Evolutionary conservation across 35 echinoderm and acorn worm genomes (phyloP).

Genomic region (Hemicentrotus pulcherrimus): DNA sequence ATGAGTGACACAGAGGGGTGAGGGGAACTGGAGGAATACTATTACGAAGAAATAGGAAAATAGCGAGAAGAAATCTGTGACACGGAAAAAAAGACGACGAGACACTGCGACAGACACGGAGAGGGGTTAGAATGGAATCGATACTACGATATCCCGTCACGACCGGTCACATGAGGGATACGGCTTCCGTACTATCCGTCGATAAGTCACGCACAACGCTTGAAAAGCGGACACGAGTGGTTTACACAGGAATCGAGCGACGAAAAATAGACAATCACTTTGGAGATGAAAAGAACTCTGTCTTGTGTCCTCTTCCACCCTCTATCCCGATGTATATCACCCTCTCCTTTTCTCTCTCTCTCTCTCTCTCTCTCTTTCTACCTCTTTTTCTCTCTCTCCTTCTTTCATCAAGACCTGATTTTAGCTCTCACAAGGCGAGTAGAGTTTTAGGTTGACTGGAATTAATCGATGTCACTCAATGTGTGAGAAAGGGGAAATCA

Average conservation of each 20-base stretch:
- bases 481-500: neutral
- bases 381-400: neutral
- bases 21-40: neutral
- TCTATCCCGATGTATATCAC: neutral
- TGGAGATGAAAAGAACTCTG: conserved; percentile 1
- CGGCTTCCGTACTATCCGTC: neutral
- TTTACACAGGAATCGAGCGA: neutral
- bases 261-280: conserved; percentile 18
- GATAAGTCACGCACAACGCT: neutral
- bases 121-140: neutral
- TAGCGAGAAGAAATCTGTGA: neutral
- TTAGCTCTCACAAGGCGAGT: neutral
- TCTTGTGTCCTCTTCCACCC: neutral
- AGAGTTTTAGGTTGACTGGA: neutral
- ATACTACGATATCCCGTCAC: neutral
- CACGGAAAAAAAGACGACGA: neutral
- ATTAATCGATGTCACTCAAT: neutral
- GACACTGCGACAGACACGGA: neutral
- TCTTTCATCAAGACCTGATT: neutral
- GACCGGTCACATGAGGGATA: neutral
- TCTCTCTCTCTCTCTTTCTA: neutral
- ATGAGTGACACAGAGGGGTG: neutral
- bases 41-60: neutral
- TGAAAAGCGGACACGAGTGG: conserved; percentile 8
- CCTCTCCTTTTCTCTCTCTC: neutral